Evolutionary conservation across 2,888 invertebrate genomes (phyloP), one percentile per base, ranked within the genome.

Genomic region (Thecocarcelia acutangulata): DNA sequence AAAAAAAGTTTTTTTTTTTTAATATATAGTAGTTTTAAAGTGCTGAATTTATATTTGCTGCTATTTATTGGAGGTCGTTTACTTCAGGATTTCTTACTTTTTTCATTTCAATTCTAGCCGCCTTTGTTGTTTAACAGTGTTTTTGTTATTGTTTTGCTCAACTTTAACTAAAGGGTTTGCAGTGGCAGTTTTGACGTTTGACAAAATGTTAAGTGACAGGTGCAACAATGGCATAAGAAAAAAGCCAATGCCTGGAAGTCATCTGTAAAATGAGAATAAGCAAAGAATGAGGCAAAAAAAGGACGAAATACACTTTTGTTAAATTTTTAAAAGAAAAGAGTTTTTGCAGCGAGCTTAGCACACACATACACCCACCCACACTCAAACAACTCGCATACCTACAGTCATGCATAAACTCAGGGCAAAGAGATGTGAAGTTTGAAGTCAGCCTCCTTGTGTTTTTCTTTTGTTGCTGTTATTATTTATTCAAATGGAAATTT

Each of bases 151-250:
- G 21, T 59, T 78, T 48, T 33, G 15, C 24, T 46, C 28, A 74
- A 54, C 17, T 66, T 61, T 70, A 70, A 70, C 74, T 50, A 59
- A 61, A 33, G 58, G 50, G 64, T 58, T 64, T 74, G 69, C 54
- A 66, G 69, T 74, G 74, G 54, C 78, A 78, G 66, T 82, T 78
- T 82, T 78, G 82, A 82, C 78, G 70, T 82, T 82, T 82, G 78
- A 82, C 82, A 82, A 82, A 82, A 78, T 78, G 82, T 70, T 75
- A 66, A 72, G 78, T 78, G 82, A 82, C 82, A 82, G 82, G 82
- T 82, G 78, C 82, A 82, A 78, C 82, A 82, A 82, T 75, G 42
- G 66, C 78, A 66, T 70, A 75, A 75, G 70, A 75, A 74, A 73
- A 56, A 33, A 77, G 56, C 73, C 56, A 82, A 72, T 78, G 70